Evolutionary conservation across 2,113 vertebrate genomes (phyloP), one percentile per base, ranked within the genome.

Genomic region (Prietella phreatophila): DNA sequence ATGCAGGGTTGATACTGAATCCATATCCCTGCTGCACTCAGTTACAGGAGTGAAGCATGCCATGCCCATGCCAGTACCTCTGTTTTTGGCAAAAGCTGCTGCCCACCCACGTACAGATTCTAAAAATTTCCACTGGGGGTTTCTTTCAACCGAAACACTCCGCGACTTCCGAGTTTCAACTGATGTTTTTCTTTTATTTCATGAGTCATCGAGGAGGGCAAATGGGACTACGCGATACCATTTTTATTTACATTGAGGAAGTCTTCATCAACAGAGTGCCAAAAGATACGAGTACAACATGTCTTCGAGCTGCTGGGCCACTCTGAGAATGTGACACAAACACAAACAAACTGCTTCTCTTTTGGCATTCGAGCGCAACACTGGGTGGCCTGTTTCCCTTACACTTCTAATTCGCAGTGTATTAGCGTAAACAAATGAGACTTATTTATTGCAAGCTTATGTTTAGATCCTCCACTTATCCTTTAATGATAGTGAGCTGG

Each of bases 101-200:
- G 89, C 92, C 88, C 92, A 94, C 93, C 92, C 91, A 93, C 79
- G 61, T 90, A 88, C 27, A 53, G 76, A 14, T 67, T 86, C 90
- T 91, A 89, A 84, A 89, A 83, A 89, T 75, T 87, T 86, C 91
- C 89, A 27, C 33, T 78, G 71, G 39, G 90, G 89, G 78, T 81
- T 47, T 76, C 30, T 71, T 55, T 85, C 27, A 47, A 36, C 55
- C 67, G 10, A 83, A 83, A 75, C 86, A 82, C 22, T 60, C 42
- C 2, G 63, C 25, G 6, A 82, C 67, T 69, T 87, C 50, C 22
- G 36, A 39, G 89, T 78, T 89, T 33, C 22, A 36, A 76, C 55
- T 76, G 55, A 60, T 17, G 61, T 47, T 47, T 65, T 82, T 2
- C 0, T 42, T 42, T 42, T 33, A 63, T 82, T 69, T 75, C 56